A percentile compares a stretch with the other conserved stretches of the same genome.
Conservation (phyloP, 2,113 vertebrate genomes). For the Ascaphus truei region DNA sequence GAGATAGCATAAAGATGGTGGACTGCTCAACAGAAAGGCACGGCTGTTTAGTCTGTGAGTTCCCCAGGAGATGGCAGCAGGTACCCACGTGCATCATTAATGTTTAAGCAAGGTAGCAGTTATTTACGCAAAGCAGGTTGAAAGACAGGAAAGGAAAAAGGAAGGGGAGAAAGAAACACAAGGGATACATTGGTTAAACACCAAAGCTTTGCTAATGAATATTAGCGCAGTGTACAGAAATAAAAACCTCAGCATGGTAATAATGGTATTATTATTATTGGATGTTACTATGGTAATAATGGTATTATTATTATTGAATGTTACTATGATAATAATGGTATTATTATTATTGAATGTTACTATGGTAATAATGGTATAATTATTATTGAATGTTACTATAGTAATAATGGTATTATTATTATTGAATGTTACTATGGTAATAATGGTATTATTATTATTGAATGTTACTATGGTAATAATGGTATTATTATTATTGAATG, state of each 20-base stretch:
- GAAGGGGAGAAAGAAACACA: constrained; percentile 63
- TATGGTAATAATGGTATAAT: too few relatives aligned
- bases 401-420: too few relatives aligned
- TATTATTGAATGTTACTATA: too few relatives aligned
- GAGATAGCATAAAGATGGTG: constrained; percentile 99
- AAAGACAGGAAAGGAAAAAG: constrained; percentile 49
- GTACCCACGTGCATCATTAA: constrained; percentile 55
- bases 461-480: too few relatives aligned
- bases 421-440: too few relatives aligned
- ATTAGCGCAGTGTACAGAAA: constrained; percentile 11
- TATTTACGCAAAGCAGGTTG: constrained; percentile 59
- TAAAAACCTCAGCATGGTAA: constrained; percentile 13
- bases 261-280: not conserved
- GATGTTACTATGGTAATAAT: too few relatives aligned
- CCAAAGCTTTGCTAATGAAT: constrained; percentile 40
- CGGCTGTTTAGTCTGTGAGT: constrained; percentile 80
- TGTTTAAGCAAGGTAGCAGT: constrained; percentile 61
- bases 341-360: too few relatives aligned
- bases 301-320: too few relatives aligned
- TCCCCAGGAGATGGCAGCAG: constrained; percentile 64
- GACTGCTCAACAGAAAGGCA: constrained; percentile 94
- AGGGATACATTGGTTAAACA: constrained; percentile 61
- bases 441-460: too few relatives aligned
- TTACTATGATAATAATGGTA: too few relatives aligned
- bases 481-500: too few relatives aligned